These are phyloP conservation scores for Dryas iulia DNA, from an alignment of 1,140 invertebrate species.

Conservation along the genomic window DNA sequence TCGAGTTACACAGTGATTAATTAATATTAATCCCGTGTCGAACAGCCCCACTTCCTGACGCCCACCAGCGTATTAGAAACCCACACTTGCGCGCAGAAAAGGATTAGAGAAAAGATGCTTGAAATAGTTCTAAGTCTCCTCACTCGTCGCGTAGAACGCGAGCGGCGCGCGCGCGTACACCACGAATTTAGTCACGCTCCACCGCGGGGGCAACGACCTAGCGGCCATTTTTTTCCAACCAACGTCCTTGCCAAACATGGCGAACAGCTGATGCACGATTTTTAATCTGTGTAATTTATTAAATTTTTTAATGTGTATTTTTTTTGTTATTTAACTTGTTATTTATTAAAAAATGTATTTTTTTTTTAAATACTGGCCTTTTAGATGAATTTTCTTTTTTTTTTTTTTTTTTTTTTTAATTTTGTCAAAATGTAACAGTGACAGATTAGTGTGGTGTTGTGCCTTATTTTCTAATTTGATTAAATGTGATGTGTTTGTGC, in stretches of 20 bases:
- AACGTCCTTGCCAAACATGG: constrained; percentile 57
- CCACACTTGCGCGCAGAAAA: constrained; percentile 62
- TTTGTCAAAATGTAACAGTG: too few species aligned
- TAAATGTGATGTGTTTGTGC: constrained; percentile 5
- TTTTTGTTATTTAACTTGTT: constrained; percentile 6
- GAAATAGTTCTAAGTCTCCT: constrained; percentile 72
- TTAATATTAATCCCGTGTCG: constrained; percentile 48
- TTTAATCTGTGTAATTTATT: constrained; percentile 29
- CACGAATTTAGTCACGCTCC: constrained; percentile 50
- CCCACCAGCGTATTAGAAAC: constrained; percentile 57
- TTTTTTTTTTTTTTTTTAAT: background rate
- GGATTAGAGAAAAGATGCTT: constrained; percentile 75
- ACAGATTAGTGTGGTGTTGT: constrained; percentile 15
- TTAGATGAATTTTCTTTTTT: background rate
- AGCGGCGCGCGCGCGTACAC: constrained; percentile 56
- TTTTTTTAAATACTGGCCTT: background rate
- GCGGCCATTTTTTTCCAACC: constrained; percentile 51
- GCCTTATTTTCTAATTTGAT: background rate
- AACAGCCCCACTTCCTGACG: constrained; percentile 57
- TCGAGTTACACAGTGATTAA: constrained; percentile 38
- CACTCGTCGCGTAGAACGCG: constrained; percentile 68
- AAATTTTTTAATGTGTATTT: too few species aligned
- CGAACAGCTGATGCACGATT: constrained; percentile 59
- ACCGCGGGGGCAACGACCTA: constrained; percentile 55
- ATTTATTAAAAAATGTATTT: constrained; percentile 3